Base-by-base conservation (phyloP, 2,888 invertebrate genomes). In the Molanna angustata region DNA sequence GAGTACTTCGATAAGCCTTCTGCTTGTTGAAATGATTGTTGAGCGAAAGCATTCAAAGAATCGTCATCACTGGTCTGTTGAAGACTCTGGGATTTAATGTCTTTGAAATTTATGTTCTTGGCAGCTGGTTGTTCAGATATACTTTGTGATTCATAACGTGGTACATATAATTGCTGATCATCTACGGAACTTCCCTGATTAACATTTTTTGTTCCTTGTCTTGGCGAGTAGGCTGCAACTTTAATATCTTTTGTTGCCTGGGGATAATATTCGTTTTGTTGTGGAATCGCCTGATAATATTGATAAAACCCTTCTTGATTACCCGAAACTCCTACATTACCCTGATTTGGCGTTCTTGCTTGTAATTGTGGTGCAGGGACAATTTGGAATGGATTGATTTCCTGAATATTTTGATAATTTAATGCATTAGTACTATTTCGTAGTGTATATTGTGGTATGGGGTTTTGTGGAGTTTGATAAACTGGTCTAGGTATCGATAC, bases 341-440 rank as follows among this genome's bases (percentile, higher is more conserved):
- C 61, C 47, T 66, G 68, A 27, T 64, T 60, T 44, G 64, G 62
- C 6, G 64, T 61, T n/a, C 35, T 18, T 17, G 49, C 69, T 19
- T 69, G 66, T 1, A 77, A 63, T 61, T 77, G 75, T 1, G 77
- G 77, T 1, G 76, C 72, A 1, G 73, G 69, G 0, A 77, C 74
- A 7, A 77, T 64, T 63, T 75, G 76, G 7, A 77, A 52, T 11
- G 58, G 46, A 33, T 43, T 55, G 1, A 32, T 48, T 3, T 58
- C 58, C 47, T 52, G 58, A 40, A 37, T 55, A 6, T 44, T 18
- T 42, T 57, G 57, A n/a, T n/a, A n/a, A n/a, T n/a, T n/a, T n/a
- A n/a, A n/a, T n/a, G n/a, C n/a, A n/a, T n/a, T n/a, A n/a, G n/a
- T n/a, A n/a, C n/a, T n/a, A n/a, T n/a, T n/a, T n/a, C n/a, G n/a